Evolutionary conservation across 2,888 invertebrate species (phyloP), one percentile per base, ranked within the genome.

Genomic region (Ctenicera cuprea): DNA sequence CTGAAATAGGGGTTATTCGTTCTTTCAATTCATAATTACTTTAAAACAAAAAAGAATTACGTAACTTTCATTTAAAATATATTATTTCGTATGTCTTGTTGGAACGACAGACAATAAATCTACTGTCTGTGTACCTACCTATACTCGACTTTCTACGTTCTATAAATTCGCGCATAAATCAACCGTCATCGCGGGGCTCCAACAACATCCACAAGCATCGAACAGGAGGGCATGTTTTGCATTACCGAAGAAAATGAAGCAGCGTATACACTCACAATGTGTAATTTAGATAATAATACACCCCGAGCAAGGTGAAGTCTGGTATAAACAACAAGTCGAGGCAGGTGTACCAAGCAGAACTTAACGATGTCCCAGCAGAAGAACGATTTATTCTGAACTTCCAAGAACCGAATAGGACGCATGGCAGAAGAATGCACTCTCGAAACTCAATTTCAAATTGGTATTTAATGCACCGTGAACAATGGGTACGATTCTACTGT

Each of bases 301-400:
- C 63, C 65, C 50, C 54, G 69, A 73, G 65, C 71, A 69, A 68
- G 64, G 73, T 73, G 68, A 76, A 73, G 62, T 45, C 48, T 22
- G 61, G 63, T 37, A 65, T 33, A 68, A 68, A 43, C 41, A 67
- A 48, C 52, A 30, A 61, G 45, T 45, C 20, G 65, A 41, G 38
- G 68, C 61, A 68, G 61, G 61, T 50, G 64, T n/a, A n/a, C n/a
- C n/a, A n/a, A n/a, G 16, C 48, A 50, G 18, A 12, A 61, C 33
- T 62, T 62, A 64, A 45, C 12, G 45, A 63, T 26, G 64, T 50
- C 50, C 65, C 45, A 62, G 14, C 4, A 14, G 26, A 43, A 43
- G 37, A 37, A 20, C 18, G 11, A 57, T 57, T 33, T 57, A 52
- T 52, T 26, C 26, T 2, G 9, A 26, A 52, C 50, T 52, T 52